A percentile compares a stretch with the other conserved stretches of the same genome.
phyloP scores from a whole-genome alignment of 1,140 invertebrate genomes.

The Rhizoglyphus robini region DNA sequence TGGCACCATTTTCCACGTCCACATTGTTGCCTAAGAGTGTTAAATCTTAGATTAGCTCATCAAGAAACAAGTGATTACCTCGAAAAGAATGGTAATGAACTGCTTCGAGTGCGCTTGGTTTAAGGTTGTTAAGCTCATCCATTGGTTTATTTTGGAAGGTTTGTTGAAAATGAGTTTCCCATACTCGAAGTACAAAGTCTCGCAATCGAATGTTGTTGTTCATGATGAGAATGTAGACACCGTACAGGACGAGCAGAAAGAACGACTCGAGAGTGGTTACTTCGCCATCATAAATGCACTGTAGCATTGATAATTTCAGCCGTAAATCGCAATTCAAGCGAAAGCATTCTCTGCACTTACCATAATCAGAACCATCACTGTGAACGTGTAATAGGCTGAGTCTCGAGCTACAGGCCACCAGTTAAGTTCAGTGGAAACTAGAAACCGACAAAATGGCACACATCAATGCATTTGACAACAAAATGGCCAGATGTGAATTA shows the following conservation, averaged over 20 bases:
- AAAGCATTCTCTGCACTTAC: constrained; percentile 27
- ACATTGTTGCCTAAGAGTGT: not conserved
- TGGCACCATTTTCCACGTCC: not conserved
- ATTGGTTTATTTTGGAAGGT: too few relatives aligned
- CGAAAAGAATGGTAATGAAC: constrained; percentile 21
- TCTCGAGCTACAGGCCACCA: constrained; percentile 39
- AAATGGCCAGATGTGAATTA: constrained; percentile 25
- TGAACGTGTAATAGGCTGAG: constrained; percentile 36
- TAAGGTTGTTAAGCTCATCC: constrained; percentile 15
- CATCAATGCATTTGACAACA: too few relatives aligned
- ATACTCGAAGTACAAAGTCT: constrained; percentile 12
- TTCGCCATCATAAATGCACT: constrained; percentile 30
- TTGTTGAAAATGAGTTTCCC: not conserved
- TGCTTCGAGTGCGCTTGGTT: not conserved
- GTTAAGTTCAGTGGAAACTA: constrained; percentile 19
- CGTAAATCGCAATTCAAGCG: not conserved
- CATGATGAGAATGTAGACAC: constrained; percentile 32
- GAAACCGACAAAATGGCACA: not conserved
- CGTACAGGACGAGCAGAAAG: constrained; percentile 31
- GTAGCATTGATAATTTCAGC: constrained; percentile 15
- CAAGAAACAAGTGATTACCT: not conserved
- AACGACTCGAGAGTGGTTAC: constrained; percentile 30
- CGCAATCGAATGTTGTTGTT: constrained; percentile 25
- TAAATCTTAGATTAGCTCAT: not conserved
- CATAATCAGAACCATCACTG: constrained; percentile 35